phyloP scores from a whole-genome alignment of 30 jellyfish, hydroid and myxozoan species.

The Sanderia malayensis region DNA sequence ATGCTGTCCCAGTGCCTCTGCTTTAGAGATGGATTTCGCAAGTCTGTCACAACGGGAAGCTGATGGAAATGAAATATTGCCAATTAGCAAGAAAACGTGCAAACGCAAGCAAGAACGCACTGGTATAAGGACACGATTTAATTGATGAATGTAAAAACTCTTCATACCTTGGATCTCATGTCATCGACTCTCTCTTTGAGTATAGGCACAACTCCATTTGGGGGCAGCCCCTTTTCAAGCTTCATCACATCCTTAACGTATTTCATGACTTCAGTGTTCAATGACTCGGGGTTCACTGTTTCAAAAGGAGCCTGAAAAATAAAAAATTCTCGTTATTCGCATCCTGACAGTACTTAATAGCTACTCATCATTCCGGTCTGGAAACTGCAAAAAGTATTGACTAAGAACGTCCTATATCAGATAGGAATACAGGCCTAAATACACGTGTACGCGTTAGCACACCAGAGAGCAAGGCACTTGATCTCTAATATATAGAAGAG shows the following conservation, averaged over 20 bases:
- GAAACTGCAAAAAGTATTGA: no score
- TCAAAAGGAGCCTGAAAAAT: conserved; percentile 70
- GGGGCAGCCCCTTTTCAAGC: conserved; percentile 96
- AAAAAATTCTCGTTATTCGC: no score
- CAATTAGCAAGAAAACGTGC: background rate
- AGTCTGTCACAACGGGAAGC: conserved; percentile 94
- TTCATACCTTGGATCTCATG: conserved; percentile 86
- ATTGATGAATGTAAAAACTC: background rate
- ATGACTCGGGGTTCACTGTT: conserved; percentile 74
- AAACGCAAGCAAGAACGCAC: background rate
- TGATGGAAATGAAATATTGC: no score
- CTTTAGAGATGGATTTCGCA: conserved; percentile 92
- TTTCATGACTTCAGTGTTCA: conserved; percentile 83
- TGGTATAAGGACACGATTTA: background rate
- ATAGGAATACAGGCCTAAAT: no score
- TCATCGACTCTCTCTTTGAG: conserved; percentile 90
- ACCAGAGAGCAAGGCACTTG: no score
- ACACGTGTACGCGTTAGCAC: no score
- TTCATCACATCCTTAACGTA: conserved; percentile 87
- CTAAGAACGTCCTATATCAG: no score
- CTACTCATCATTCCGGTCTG: no score
- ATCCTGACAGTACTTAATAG: no score
- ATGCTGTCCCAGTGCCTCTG: conserved; percentile 97
- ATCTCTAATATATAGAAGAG: no score
- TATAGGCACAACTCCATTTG: conserved; percentile 96